phyloP scores from a whole-genome alignment of 2,797 vertebrate species.

The Loriculus beryllinus region DNA sequence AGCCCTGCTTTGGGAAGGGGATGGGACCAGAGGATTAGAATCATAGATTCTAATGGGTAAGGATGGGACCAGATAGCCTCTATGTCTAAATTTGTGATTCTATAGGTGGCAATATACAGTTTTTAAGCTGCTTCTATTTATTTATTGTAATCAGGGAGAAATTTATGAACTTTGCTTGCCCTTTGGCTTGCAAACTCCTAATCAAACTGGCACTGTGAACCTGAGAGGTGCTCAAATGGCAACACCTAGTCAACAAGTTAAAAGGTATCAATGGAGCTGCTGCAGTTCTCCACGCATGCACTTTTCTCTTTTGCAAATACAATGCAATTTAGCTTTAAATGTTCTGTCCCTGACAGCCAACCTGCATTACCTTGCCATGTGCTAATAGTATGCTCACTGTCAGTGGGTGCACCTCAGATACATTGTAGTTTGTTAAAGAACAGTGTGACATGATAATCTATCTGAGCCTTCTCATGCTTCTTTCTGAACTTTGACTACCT shows the following conservation, averaged over 20 bases:
- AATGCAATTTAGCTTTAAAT: background rate
- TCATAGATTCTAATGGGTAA: background rate
- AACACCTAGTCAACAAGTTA: background rate
- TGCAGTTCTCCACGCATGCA: background rate
- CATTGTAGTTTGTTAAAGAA: background rate
- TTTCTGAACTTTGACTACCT: background rate
- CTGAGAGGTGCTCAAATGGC: background rate
- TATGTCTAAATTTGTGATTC: background rate
- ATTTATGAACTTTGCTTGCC: background rate
- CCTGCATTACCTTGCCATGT: background rate
- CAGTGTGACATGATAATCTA: background rate
- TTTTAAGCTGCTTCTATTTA: background rate
- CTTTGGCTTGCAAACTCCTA: background rate
- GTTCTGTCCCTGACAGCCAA: background rate
- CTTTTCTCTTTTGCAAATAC: background rate
- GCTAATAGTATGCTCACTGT: background rate
- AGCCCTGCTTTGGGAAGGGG: background rate
- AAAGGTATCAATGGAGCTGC: background rate
- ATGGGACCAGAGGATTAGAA: background rate
- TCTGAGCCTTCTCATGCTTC: background rate
- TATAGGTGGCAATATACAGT: background rate
- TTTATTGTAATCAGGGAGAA: background rate
- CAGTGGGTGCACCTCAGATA: background rate
- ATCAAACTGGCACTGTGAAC: background rate
- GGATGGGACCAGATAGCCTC: background rate